phyloP scores from a whole-genome alignment of 2,113 vertebrate genomes.

The Festucalex cinctus region DNA sequence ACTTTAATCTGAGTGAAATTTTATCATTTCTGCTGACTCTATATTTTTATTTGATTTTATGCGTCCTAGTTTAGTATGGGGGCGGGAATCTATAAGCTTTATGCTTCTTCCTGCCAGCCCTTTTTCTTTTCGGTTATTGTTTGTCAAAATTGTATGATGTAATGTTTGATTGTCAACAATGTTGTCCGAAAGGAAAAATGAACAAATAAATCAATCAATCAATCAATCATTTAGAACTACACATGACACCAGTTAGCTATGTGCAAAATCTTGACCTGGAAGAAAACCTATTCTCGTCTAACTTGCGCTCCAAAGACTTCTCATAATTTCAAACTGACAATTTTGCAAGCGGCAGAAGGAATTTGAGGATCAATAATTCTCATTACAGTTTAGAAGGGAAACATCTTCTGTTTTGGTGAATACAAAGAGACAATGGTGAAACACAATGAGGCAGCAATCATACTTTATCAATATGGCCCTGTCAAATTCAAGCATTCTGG shows the following conservation, averaged over 20 bases:
- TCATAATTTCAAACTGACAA: slow-evolving; percentile 37
- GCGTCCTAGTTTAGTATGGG: too few relatives aligned
- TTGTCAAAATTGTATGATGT: too few relatives aligned
- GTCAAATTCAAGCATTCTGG: slow-evolving; percentile 44
- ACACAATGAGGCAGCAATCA: slow-evolving; percentile 41
- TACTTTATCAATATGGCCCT: slow-evolving; percentile 43
- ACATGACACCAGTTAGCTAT: slow-evolving; percentile 10
- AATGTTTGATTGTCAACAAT: too few relatives aligned
- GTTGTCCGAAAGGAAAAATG: too few relatives aligned
- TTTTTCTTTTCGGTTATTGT: too few relatives aligned
- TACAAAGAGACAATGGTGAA: slow-evolving; percentile 14
- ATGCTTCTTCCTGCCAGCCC: too few relatives aligned
- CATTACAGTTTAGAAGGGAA: not conserved
- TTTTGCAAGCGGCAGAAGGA: slow-evolving; percentile 16
- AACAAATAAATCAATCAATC: too few relatives aligned
- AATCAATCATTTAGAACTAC: slow-evolving; percentile 35
- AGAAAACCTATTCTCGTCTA: slow-evolving; percentile 36
- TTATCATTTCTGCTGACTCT: too few relatives aligned
- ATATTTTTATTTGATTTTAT: too few relatives aligned
- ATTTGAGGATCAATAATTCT: not conserved
- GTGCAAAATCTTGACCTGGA: slow-evolving; percentile 12
- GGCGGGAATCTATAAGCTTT: too few relatives aligned
- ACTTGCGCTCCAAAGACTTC: slow-evolving; percentile 32
- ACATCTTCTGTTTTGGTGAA: slow-evolving; percentile 16
- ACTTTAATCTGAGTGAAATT: too few relatives aligned